These are phyloP conservation scores for Notarius lentiginosus DNA, from an alignment of 2,113 vertebrate genomes.

Conservation along the genomic window DNA sequence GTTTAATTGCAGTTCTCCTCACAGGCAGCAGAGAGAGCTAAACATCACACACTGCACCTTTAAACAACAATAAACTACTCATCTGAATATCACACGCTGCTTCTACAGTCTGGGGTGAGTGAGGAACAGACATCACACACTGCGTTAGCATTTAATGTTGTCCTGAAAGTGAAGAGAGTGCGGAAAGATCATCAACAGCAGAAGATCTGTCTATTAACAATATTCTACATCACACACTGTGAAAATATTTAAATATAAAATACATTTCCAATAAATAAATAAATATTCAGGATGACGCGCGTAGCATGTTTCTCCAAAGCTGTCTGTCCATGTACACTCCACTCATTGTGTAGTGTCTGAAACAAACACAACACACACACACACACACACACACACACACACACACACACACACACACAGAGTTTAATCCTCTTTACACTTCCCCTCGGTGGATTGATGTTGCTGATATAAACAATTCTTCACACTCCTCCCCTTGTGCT, in stretches of 20 bases:
- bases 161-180: not conserved
- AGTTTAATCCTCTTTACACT: not conserved
- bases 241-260: conserved; percentile 15
- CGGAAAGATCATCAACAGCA: not conserved
- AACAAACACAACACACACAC: conserved; percentile 11
- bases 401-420: conserved; percentile 29
- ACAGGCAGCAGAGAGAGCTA: not conserved
- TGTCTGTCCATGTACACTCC: not conserved
- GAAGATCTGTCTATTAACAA: not conserved
- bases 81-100: not conserved
- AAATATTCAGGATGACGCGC: conserved; percentile 14
- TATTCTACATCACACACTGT: conserved; percentile 6
- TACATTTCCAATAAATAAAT: conserved; percentile 36
- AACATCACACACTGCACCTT: not conserved
- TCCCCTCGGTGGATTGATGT: not conserved
- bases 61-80: not conserved
- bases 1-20: not conserved
- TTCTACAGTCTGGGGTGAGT: not conserved
- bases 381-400: conserved; percentile 33
- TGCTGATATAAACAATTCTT: not conserved
- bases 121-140: not conserved
- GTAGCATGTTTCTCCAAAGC: not conserved
- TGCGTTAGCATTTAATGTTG: not conserved
- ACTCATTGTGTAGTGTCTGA: not conserved
- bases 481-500: not conserved